phyloP scores from a whole-genome alignment of 92 coral and sea anemone genomes.

The Bergia puertoricense region DNA sequence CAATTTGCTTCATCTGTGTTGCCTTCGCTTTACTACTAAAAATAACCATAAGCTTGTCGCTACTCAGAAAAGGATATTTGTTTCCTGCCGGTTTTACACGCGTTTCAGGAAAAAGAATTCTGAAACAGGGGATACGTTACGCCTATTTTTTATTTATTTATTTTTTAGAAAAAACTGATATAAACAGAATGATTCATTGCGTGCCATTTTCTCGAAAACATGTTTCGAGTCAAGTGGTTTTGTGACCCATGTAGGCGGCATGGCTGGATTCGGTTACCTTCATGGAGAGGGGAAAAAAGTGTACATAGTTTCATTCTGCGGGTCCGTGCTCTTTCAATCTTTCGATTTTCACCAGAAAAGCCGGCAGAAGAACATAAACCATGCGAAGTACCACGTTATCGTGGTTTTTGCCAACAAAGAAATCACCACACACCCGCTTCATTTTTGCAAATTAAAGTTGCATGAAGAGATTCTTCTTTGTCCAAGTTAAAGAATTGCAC shows the following conservation, averaged over 20 bases:
- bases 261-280: background rate
- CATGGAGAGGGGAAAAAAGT: background rate
- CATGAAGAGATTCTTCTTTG: too few species aligned
- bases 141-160: too few species aligned
- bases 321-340: background rate
- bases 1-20: background rate
- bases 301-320: background rate
- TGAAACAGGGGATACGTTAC: background rate
- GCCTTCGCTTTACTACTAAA: background rate
- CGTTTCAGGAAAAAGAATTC: background rate
- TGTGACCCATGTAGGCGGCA: background rate
- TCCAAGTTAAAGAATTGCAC: too few species aligned
- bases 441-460: too few species aligned
- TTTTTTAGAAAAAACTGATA: too few species aligned
- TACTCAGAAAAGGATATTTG: background rate
- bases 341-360: background rate
- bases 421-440: too few species aligned
- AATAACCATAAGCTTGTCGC: background rate
- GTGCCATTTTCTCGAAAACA: background rate
- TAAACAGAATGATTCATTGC: background rate
- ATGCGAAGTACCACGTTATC: background rate
- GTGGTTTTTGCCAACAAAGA: background rate
- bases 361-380: background rate
- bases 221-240: background rate
- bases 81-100: background rate